Conservation (phyloP, 2,888 invertebrate genomes). For the Tineola bisselliella region DNA sequence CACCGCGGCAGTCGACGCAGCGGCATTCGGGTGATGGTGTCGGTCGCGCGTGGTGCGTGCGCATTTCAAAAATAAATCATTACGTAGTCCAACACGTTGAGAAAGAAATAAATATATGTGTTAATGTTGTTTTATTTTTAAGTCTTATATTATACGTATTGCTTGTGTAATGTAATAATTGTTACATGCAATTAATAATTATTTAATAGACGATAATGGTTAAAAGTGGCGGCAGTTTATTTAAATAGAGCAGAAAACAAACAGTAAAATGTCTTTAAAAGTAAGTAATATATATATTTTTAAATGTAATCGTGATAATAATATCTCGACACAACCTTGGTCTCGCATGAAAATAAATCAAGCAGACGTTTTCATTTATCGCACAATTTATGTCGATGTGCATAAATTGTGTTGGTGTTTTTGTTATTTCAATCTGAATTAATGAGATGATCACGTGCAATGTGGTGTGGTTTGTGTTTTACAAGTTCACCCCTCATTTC, state of each 20-base stretch:
- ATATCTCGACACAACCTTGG: background rate
- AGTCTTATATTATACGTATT: too few species aligned
- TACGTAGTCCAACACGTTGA: background rate
- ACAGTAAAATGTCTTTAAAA: slow-evolving; percentile 46
- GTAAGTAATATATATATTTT: slow-evolving; percentile 32
- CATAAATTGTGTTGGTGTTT: background rate
- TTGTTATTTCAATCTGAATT: too few species aligned
- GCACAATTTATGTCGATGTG: background rate
- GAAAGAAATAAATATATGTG: background rate
- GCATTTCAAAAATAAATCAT: background rate
- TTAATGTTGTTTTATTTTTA: too few species aligned
- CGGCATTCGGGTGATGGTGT: background rate
- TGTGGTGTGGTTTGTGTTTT: too few species aligned
- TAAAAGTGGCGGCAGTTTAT: background rate
- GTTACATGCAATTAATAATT: slow-evolving; percentile 37
- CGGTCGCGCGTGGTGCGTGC: slow-evolving; percentile 8
- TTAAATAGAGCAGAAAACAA: slow-evolving; percentile 28
- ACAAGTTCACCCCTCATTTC: too few species aligned
- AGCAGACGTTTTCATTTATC: background rate
- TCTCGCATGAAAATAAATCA: background rate
- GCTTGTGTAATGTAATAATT: slow-evolving; percentile 19
- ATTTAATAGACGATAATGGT: slow-evolving; percentile 25
- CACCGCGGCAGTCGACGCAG: too few species aligned
- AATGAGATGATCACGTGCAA: too few species aligned
- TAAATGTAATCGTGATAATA: background rate